Evolutionary conservation across 2,113 vertebrate genomes (phyloP), one percentile per base, ranked within the genome.

Genomic region (Petromus typicus): DNA sequence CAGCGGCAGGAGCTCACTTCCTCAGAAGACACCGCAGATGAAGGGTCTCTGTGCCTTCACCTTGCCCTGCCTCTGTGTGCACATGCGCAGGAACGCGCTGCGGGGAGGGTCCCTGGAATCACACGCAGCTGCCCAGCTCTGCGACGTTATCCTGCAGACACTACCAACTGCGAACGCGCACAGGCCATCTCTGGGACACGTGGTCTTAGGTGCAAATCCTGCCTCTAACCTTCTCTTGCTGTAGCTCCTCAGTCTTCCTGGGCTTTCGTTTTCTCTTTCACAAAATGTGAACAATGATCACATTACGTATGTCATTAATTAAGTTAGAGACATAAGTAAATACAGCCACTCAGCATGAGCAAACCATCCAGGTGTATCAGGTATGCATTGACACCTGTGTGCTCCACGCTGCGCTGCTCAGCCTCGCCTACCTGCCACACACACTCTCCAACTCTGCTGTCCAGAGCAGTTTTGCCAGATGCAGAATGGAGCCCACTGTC

Each of bases 401-500:
- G 30, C 17, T 3, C 34, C 14, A 2, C 48, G 34, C 34, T 27
- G 51, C 34, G 18, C 27, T 56, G 32, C 63, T 34, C 1, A 1
- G 61, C 59, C 45, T 78, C 20, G 34, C n/a, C 30, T 20, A 32
- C n/a, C 51, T 63, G 57, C 54, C 3, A 10, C 40, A n/a, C 20
- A 27, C 18, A 4, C 12, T 57, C 78, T 40, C 48, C 23, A 30
- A 34, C 32, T 81, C 64, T 34, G 7, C 17, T 6, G 9, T n/a
- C 61, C 45, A 7, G 10, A 80, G 45, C 17, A n/a, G 25, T 54
- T 80, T 73, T 25, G 8, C 8, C 11, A 25, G 56, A 13, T 2
- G 2, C 56, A 66, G 3, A 0, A 22, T 0, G 13, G 73, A 7
- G 40, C 8, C n/a, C 69, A 13, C 69, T 43, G 37, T 3, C 0